Evolutionary conservation across 2,888 invertebrate genomes (phyloP), one percentile per base, ranked within the genome.

Genomic region (Heteromurus nitidus): DNA sequence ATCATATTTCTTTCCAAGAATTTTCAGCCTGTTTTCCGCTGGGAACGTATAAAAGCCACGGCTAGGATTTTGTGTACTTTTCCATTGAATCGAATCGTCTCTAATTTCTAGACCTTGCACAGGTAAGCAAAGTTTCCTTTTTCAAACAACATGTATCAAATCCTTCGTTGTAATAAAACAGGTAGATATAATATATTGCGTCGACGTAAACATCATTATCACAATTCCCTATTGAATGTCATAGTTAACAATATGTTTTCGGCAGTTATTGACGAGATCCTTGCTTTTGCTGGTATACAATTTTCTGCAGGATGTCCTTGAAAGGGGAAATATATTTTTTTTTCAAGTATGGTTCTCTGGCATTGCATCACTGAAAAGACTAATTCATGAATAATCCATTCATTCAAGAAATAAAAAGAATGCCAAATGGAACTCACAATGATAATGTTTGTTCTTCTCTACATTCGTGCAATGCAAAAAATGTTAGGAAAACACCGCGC

Each of bases 291-390:
- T n/a, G n/a, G n/a, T n/a, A n/a, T n/a, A n/a, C n/a, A n/a, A n/a
- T n/a, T n/a, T n/a, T n/a, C n/a, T n/a, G n/a, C n/a, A n/a, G 47
- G 3, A 47, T 60, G 60, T 30, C 60, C 60, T 60, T 60, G 60
- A 60, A 13, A 30, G 26, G n/a, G 31, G 16, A 18, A 60, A 55
- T 55, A n/a, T n/a, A n/a, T n/a, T n/a, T n/a, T n/a, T n/a, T n/a
- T n/a, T n/a, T n/a, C n/a, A n/a, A n/a, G n/a, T n/a, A n/a, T 26
- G 50, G 11, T 55, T 31, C 60, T 31, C 47, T 30, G 18, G 60
- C 1, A 28, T 60, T 60, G 60, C 60, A 60, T 60, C 60, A 60
- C 60, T 47, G 7, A 47, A n/a, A 16, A n/a, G n/a, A 47, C 3
- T 28, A 28, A 60, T 60, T 22, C 13, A 60, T 60, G 50, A 60